A percentile compares a stretch with the other conserved stretches of the same genome.
phyloP scores from a whole-genome alignment of 2,888 invertebrate genomes.

The Gasteruption jaculator region DNA sequence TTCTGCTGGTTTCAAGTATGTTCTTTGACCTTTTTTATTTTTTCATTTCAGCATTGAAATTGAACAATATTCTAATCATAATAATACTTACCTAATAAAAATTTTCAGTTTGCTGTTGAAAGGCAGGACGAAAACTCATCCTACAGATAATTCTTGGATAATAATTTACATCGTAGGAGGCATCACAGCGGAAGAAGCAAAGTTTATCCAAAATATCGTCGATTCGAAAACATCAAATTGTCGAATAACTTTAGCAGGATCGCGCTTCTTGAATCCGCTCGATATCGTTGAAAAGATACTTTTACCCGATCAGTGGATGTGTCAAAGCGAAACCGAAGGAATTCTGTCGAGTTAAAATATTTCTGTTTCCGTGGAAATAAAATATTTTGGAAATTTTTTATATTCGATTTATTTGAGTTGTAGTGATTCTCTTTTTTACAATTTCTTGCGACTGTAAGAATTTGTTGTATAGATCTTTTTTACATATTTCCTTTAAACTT shows the following conservation, averaged over 20 bases:
- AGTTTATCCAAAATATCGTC: conserved; percentile 49
- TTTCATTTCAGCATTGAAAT: no score
- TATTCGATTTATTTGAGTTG: neutral
- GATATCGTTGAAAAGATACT: conserved; percentile 42
- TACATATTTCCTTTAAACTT: neutral
- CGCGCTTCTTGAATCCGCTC: conserved; percentile 41
- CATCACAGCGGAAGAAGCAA: conserved; percentile 62
- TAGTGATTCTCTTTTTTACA: conserved; percentile 2
- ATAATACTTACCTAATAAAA: no score
- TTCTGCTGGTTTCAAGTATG: conserved; percentile 65
- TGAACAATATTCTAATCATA: neutral
- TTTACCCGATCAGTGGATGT: conserved; percentile 33
- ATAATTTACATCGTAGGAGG: conserved; percentile 67
- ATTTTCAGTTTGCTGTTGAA: conserved; percentile 61
- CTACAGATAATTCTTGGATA: conserved; percentile 61
- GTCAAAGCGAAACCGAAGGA: no score
- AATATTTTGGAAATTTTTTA: neutral
- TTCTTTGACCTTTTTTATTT: conserved; percentile 7
- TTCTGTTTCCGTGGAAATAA: conserved; percentile 4
- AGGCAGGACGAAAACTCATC: conserved; percentile 55
- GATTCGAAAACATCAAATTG: conserved; percentile 20
- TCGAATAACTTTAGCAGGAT: conserved; percentile 40
- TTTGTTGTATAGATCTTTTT: neutral
- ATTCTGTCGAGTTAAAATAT: no score
- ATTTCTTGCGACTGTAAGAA: neutral